Evolutionary conservation across 1,140 invertebrate genomes (phyloP), one percentile per base, ranked within the genome.

Genomic region (Calliopsis andreniformis): DNA sequence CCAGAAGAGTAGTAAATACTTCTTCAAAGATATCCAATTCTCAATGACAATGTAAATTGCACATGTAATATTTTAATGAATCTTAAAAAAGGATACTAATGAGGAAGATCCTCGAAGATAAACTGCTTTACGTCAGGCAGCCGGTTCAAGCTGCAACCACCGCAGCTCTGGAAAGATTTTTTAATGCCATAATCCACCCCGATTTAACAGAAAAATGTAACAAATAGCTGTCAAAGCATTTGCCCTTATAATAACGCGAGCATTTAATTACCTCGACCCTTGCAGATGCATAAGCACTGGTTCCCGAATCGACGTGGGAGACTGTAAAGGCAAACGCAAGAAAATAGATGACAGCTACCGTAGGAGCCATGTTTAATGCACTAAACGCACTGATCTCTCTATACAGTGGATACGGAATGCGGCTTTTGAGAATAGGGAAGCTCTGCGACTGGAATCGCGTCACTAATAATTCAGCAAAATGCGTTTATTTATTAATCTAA

Each of bases 61-160:
- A 30, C n/a, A 16, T 55, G 45, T 20, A 0, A 18, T 43, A 51
- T 6, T 30, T n/a, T 47, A 66, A 67, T 35, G 10, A 30, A 42
- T 61, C 20, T 28, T 47, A 61, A 5, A 61, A 30, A 91, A 91
- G 92, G 92, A 93, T 94, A 94, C 94, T 96, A 97, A 56, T 93
- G 90, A 12, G 95, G 95, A 25, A 96, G 87, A 86, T 97, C 96
- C 80, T 95, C 93, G 89, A 95, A 95, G 56, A 96, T 94, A 87
- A 97, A 97, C 78, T 92, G 91, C 90, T 95, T 96, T 12, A 97
- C 95, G 90, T 96, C 94, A 23, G 94, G 94, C 28, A 96, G 91
- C 67, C 94, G 92, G 82, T 96, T 96, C 73, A 97, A 88, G 30
- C 93, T 94, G 91, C 96, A 97, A 81, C 96, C 96, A 84, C 94